Evolutionary conservation across 2,797 vertebrate genomes (phyloP), one percentile per base, ranked within the genome.

Genomic region (Cryptoprocta ferox): DNA sequence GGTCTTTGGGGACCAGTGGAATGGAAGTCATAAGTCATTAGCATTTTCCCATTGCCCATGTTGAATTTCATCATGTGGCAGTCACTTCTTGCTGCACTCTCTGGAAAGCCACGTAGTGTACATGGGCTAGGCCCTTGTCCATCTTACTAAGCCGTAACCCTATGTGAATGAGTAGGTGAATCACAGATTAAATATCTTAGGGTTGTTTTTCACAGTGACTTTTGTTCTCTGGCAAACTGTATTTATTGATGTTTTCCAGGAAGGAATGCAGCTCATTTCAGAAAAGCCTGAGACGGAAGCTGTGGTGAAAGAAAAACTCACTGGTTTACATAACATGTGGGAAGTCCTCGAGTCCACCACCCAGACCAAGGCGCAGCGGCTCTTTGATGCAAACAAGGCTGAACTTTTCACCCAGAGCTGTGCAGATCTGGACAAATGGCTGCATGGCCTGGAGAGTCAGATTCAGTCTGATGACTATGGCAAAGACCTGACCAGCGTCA

Each of bases 331-430:
- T 98, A 98, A 98, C 15, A 99, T 99, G 99, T 99, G 99, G 99
- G 98, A 99, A 35, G 99, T 99, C 13, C 99, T 99, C 2, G 99
- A 99, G 98, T 99, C 99, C 19, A 99, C 99, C 82, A 99, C 99
- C 1, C 99, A 99, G 99, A 99, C 99, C 95, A 99, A 99, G 98
- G 99, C 99, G 96, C 99, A 99, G 98, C 99, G 99, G 87, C 99
- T 99, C 98, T 99, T 99, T 0, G 99, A 99, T 76, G 99, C 99
- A 92, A 99, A 99, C 98, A 99, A 99, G 98, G 99, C 99, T 0
- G 99, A 99, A 97, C 99, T 99, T 83, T 99, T 99, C 97, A 99
- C 99, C 1, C 99, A 99, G 99, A 99, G 99, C 99, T 99, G 99
- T 91, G 99, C 99, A 30, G 99, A 99, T 97, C 98, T 99, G 66